Evolutionary conservation across 64 coral and sea anemone species (phyloP).

Genomic region (Trachythela sp.): DNA sequence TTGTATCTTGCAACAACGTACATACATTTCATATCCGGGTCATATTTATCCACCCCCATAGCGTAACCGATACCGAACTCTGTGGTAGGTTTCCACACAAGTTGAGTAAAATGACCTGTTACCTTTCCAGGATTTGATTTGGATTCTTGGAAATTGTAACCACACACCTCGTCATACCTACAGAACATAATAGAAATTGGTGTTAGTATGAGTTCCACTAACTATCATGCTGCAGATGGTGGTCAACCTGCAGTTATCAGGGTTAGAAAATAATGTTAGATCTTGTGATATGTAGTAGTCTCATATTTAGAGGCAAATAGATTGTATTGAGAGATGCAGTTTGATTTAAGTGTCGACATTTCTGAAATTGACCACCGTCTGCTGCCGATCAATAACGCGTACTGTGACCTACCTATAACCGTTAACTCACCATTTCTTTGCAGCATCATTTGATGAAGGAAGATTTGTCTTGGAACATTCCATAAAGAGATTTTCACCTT

Average conservation of each 20-base stretch:
- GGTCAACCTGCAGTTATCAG: no score
- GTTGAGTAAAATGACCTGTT: background rate
- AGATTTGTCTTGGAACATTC: background rate
- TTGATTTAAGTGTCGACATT: no score
- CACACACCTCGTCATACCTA: background rate
- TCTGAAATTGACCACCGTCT: no score
- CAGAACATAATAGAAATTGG: background rate
- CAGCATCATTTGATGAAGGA: background rate
- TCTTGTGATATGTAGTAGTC: no score
- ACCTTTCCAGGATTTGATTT: background rate
- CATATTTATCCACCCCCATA: background rate
- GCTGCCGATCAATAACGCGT: no score
- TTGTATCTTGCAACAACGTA: background rate
- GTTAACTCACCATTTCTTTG: background rate
- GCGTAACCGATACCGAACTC: background rate
- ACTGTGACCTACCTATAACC: no score
- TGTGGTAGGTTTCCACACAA: background rate
- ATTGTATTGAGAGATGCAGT: no score
- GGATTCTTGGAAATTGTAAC: background rate
- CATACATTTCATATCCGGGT: background rate
- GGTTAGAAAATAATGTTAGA: no score
- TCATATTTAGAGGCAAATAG: no score
- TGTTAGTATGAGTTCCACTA: background rate
- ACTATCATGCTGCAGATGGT: background rate
- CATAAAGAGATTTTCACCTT: background rate